Evolutionary conservation across 1,140 invertebrate genomes (phyloP), one percentile per base, ranked within the genome.

Genomic region (Dreissena polymorpha): DNA sequence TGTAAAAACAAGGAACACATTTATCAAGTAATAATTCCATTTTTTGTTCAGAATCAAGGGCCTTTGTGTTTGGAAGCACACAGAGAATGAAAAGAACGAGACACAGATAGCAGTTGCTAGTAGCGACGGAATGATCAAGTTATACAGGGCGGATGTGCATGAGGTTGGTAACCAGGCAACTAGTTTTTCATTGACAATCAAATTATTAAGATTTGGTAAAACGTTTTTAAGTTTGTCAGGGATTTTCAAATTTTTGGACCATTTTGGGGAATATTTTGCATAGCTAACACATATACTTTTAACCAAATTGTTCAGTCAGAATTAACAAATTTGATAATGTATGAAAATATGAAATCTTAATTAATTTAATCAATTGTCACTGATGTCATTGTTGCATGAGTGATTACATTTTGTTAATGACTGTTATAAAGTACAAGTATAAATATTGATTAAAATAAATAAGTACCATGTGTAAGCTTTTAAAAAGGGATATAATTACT

Each of bases 111-210:
- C 95, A 60, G 95, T 95, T 27, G 95, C 94, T 23, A 96, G 95
- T 0, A 97, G 96, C 93, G 94, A 95, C 63, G 96, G 97, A 0
- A 95, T 96, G 90, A 94, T 97, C 57, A 97, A 96, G 93, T 87
- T 97, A 0, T 97, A 96, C 96, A 93, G 91, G 21, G 90, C 94
- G 51, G 88, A 93, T 12, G 77, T 87, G 69, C 50, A 49, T 60
- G 49, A 90, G 75, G 89, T 88, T 77, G 71, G 63, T 71, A 27
- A 13, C 7, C 16, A 49, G 18, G 23, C 23, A n/a, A n/a, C 18
- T n/a, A 10, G 23, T n/a, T 63, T n/a, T 23, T 23, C 23, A 5
- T 63, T n/a, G 23, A n/a, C 18, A n/a, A 23, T n/a, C 10, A 3
- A 18, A 3, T 2, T 2, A 63, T 5, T 10, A n/a, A n/a, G 2